Conservation (phyloP, 2,797 vertebrate species). For the Pseudochirops cupreus region DNA sequence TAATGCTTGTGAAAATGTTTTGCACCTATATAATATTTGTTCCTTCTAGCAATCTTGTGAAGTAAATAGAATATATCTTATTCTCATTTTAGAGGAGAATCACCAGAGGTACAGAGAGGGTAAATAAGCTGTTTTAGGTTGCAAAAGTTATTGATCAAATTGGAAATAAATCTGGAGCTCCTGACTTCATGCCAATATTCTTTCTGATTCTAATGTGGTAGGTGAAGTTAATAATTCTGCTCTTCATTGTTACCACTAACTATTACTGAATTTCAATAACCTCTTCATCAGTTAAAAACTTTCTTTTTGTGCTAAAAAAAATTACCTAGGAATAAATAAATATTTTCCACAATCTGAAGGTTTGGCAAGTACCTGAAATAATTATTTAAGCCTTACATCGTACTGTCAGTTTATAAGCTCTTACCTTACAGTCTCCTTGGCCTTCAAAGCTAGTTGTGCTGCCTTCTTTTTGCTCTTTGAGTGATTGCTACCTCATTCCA, state of each 20-base stretch:
- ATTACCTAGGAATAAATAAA: constrained; percentile 76
- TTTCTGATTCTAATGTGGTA: constrained; percentile 36
- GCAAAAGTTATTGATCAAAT: not conserved
- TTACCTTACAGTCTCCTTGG: constrained; percentile 49
- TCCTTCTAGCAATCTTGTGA: not conserved
- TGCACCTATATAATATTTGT: not conserved
- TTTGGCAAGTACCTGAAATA: constrained; percentile 71
- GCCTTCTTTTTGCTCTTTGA: constrained; percentile 55
- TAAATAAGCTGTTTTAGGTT: not conserved
- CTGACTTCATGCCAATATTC: not conserved
- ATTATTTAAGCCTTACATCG: constrained; percentile 51
- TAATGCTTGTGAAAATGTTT: not conserved
- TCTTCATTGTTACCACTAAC: constrained; percentile 51
- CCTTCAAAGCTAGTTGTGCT: not conserved
- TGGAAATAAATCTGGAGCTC: not conserved
- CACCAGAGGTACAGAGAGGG: not conserved
- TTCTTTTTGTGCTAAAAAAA: constrained; percentile 71
- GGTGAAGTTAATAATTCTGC: constrained; percentile 42
- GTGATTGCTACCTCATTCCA: constrained; percentile 34
- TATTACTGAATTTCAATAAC: constrained; percentile 16
- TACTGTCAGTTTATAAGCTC: constrained; percentile 55
- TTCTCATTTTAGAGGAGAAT: constrained; percentile 23
- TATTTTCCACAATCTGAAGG: constrained; percentile 64
- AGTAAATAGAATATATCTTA: not conserved
- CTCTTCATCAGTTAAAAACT: constrained; percentile 6